Base-by-base conservation (phyloP, 2,888 invertebrate genomes). In the Drosophila yooni region DNA sequence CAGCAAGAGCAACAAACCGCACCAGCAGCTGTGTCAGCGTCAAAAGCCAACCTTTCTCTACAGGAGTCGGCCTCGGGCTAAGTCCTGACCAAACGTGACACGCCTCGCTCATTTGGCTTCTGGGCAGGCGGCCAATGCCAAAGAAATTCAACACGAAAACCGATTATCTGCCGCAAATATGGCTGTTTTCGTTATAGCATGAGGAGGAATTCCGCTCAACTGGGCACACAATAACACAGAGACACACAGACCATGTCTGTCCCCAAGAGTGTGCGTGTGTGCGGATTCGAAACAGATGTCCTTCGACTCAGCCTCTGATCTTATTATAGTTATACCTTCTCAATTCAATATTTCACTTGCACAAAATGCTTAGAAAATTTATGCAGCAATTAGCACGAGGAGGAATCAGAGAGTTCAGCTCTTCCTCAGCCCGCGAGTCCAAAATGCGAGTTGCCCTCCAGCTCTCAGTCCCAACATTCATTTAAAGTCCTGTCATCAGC, bases 151-250 rank as follows among this genome's bases (percentile, higher is more conserved):
- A 69, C 70, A 77, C 53, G 68, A 75, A 73, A 74, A 81, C 79
- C 88, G 88, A 88, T 86, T 86, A 86, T 81, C 86, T 81, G 66
- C 81, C 83, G 74, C 81, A 86, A 85, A 86, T 86, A 83, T 80
- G 83, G 74, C 79, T 70, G 74, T 72, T 79, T 79, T 79, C 79
- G 70, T 59, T 80, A 68, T 71, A 68, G 74, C 74, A 66, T 74
- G 67, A 76, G 78, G 70, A 83, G 82, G 74, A 76, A 65, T 87
- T 83, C 74, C 81, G 76, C 63, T 74, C 64, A 81, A 76, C 79
- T 70, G 78, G 52, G 50, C 68, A 65, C 51, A 54, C 63, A 53
- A 51, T 18, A 34, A 27, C 50, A 58, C 46, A 51, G 58, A 31
- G 38, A 29, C 34, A 38, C 43, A n/a, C 61, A 25, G 36, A 43